These are phyloP conservation scores for Numenius phaeopus DNA, from an alignment of 2,797 vertebrate species.

Conservation along the genomic window DNA sequence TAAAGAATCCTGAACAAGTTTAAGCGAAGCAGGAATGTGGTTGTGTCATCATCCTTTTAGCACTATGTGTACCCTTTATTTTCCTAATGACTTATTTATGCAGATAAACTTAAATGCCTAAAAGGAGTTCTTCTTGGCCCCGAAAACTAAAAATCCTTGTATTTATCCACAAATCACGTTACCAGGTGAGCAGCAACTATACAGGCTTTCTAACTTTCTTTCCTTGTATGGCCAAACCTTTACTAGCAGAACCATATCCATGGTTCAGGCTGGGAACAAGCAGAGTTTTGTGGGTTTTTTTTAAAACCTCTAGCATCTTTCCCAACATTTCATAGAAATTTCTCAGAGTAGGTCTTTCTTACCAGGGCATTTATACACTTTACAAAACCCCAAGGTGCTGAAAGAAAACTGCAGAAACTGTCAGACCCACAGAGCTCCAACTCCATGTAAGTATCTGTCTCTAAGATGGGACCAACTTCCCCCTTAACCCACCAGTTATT, in stretches of 20 bases:
- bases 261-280: not conserved
- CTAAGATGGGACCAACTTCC: rapidly evolving
- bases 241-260: not conserved
- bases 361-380: not conserved
- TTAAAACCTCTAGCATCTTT: not conserved
- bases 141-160: not conserved
- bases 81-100: conserved; percentile 56
- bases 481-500: not conserved
- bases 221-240: not conserved
- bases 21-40: conserved; percentile 61
- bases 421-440: not conserved
- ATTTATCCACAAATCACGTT: not conserved
- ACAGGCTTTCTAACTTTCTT: not conserved
- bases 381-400: not conserved
- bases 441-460: rapidly evolving
- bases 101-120: conserved; percentile 37
- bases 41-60: conserved; percentile 55
- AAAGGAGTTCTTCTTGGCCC: conserved; percentile 28
- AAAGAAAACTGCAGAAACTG: not conserved
- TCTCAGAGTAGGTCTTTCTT: not conserved
- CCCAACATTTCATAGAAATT: not conserved
- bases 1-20: conserved; percentile 60
- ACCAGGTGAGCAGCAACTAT: not conserved
- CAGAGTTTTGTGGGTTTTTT: not conserved
- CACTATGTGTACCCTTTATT: not conserved